A percentile compares a stretch with the other conserved stretches of the same genome.
Evolutionary conservation across 2,888 invertebrate genomes (phyloP).

Genomic region (Drosophila mimetica): DNA sequence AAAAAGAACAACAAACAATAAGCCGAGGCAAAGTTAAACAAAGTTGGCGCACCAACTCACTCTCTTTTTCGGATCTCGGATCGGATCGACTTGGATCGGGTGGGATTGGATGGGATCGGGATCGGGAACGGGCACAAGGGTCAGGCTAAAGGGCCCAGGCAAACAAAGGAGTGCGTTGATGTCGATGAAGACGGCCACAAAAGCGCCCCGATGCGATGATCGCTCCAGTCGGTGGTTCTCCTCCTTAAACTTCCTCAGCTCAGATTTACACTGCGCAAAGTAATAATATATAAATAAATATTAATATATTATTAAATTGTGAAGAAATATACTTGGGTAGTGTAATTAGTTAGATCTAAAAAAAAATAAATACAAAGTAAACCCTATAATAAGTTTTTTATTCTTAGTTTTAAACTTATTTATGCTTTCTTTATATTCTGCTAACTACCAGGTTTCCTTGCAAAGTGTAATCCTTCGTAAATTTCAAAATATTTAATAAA

Average conservation of each 20-base stretch:
- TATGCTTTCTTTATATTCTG: too few relatives aligned
- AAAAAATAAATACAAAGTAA: too few relatives aligned
- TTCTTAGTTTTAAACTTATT: too few relatives aligned
- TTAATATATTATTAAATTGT: too few relatives aligned
- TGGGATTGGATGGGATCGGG: neutral
- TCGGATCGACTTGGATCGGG: slow-evolving; percentile 2
- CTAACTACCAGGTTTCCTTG: too few relatives aligned
- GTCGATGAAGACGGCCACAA: slow-evolving; percentile 68
- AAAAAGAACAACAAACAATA: slow-evolving; percentile 55
- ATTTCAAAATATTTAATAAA: too few relatives aligned
- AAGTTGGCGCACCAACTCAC: slow-evolving; percentile 63
- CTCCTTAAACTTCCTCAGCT: slow-evolving; percentile 28
- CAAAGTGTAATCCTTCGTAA: too few relatives aligned
- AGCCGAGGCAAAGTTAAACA: slow-evolving; percentile 66
- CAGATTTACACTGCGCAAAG: neutral
- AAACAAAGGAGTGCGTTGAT: slow-evolving; percentile 79
- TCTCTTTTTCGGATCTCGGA: slow-evolving; percentile 24
- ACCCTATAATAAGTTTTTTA: too few relatives aligned
- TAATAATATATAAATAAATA: neutral
- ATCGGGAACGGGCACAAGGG: slow-evolving; percentile 25
- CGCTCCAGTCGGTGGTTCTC: slow-evolving; percentile 61
- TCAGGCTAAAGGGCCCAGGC: slow-evolving; percentile 55
- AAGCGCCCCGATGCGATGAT: slow-evolving; percentile 75
- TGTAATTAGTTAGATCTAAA: too few relatives aligned
- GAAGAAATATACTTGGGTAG: too few relatives aligned